Evolutionary conservation across 1,140 invertebrate genomes (phyloP), one percentile per base, ranked within the genome.

Genomic region (Bombus consobrinus): DNA sequence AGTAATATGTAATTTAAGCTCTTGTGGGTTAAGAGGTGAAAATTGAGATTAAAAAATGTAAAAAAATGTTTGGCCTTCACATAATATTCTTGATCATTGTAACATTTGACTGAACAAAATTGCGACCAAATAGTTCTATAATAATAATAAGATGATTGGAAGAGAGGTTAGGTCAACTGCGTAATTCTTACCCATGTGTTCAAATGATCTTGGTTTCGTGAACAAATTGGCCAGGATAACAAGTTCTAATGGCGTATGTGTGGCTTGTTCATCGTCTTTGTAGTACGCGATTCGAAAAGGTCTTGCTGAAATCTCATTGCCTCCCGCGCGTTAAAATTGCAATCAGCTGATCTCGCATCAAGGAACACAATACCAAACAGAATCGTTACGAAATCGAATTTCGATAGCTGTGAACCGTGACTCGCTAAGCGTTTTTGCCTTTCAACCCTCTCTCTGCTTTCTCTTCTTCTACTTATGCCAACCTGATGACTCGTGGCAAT

Each of bases 271-370:
- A 2, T n/a, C 4, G 37, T 28, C 28, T 47, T 37, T 18, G 28
- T 43, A 43, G 34, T 32, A 22, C n/a, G 25, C 3, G 37, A 39
- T 10, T 72, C 41, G 62, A 41, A 83, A 83, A 69, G 81, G 81
- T 83, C 81, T 77, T 74, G 64, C 74, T 78, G 74, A 83, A 83
- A 83, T 83, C 81, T 43, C 74, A 83, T 77, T 83, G 81, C 74
- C n/a, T 77, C 32, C 47, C 74, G 81, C 74, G 74, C 47, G 74
- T 83, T 83, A 83, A 83, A 83, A 83, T 78, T 22, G 74, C 47
- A 57, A 83, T 83, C 81, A 77, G 47, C 15, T 47, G 74, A 83
- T 83, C 74, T 57, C 47, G 62, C 74, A 74, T 68, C 74, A 41
- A 83, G n/a, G 64, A 83, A 83, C 37, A 83, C 81, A 83, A 83